Conservation (phyloP, 2,888 invertebrate genomes). For the Diachrysia chrysitis region DNA sequence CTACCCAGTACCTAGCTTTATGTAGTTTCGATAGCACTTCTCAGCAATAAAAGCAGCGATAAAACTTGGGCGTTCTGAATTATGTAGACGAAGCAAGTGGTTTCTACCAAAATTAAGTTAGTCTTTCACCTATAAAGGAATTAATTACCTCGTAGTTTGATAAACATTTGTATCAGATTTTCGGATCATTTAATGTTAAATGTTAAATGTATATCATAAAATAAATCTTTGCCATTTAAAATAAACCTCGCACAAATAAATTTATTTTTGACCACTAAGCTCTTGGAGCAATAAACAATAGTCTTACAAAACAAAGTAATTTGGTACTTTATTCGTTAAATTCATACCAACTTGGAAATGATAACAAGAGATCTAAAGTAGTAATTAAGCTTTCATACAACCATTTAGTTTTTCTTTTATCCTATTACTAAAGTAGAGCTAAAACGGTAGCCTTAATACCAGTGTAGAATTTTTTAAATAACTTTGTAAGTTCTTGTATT, state of each 20-base stretch:
- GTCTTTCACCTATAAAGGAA: neutral
- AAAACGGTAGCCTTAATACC: slow-evolving; percentile 21
- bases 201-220: too few species aligned
- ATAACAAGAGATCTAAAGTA: slow-evolving; percentile 11
- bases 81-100: slow-evolving; percentile 1
- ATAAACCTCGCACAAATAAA: too few species aligned
- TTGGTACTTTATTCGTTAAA: too few species aligned
- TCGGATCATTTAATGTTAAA: neutral
- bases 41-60: neutral
- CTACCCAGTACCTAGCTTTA: neutral
- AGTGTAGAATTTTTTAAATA: slow-evolving; percentile 33
- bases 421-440: slow-evolving; percentile 23
- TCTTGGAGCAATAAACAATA: too few species aligned
- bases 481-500: slow-evolving; percentile 18
- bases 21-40: neutral
- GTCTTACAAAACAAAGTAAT: too few species aligned
- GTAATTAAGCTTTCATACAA: neutral
- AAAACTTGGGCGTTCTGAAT: neutral
- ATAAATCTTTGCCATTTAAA: too few species aligned
- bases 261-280: too few species aligned
- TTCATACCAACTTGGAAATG: neutral
- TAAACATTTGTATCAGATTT: neutral
- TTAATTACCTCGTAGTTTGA: neutral
- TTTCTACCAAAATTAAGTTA: neutral
- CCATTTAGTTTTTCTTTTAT: slow-evolving; percentile 6